Evolutionary conservation across 2,888 invertebrate species (phyloP).

Genomic region (Spicauda simplicius): DNA sequence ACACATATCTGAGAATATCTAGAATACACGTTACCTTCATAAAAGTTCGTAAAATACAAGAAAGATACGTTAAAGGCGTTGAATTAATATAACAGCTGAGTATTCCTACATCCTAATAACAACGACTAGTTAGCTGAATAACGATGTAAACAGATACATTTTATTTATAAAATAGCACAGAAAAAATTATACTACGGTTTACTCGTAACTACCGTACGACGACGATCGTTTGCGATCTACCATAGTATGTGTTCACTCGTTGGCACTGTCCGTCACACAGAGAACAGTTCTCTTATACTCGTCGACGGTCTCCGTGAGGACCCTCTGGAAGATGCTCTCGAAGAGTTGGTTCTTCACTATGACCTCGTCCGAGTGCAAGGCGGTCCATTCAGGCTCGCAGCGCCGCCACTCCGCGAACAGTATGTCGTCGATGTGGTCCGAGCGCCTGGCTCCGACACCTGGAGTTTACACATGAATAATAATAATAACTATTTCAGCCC

Average conservation of each 20-base stretch:
- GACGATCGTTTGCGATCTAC: no score
- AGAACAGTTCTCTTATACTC: conserved; percentile 69
- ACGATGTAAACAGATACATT: conserved; percentile 19
- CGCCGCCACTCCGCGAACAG: conserved; percentile 75
- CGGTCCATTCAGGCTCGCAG: conserved; percentile 78
- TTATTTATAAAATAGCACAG: conserved; percentile 17
- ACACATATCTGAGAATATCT: neutral
- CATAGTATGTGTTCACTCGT: neutral
- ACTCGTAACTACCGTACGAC: neutral
- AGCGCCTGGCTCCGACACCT: conserved; percentile 69
- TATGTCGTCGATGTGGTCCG: conserved; percentile 78
- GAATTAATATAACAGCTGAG: conserved; percentile 3
- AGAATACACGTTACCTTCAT: neutral
- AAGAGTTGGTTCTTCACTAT: conserved; percentile 74
- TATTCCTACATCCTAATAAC: conserved; percentile 16
- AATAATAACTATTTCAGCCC: no score
- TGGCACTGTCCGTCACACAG: conserved; percentile 36
- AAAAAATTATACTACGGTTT: neutral
- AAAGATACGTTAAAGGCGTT: neutral
- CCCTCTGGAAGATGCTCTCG: conserved; percentile 73
- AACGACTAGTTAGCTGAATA: conserved; percentile 35
- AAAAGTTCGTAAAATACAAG: neutral
- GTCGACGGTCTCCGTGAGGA: conserved; percentile 71
- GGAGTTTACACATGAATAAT: conserved; percentile 32
- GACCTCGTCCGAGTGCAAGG: conserved; percentile 69